A percentile compares a stretch with the other conserved stretches of the same genome.
These are phyloP conservation scores for Mastacembelus armatus DNA, from an alignment of 2,797 vertebrate species.

Conservation along the genomic window DNA sequence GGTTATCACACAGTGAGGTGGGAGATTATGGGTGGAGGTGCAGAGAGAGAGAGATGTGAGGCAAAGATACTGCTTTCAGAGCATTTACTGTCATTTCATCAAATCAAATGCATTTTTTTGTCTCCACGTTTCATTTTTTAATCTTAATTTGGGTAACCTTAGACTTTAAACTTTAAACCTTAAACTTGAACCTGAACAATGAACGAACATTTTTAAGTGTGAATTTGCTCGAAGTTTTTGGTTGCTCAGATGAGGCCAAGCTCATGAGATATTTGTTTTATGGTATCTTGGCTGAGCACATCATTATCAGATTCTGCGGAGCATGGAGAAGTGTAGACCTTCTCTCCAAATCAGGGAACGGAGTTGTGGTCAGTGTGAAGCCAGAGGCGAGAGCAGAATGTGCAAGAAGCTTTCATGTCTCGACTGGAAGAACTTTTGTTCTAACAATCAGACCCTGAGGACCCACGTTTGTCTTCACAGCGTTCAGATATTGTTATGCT, in stretches of 20 bases:
- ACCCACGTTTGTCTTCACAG: slow-evolving; percentile 75
- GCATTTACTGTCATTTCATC: slow-evolving; percentile 1
- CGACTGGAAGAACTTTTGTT: slow-evolving; percentile 74
- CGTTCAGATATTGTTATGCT: slow-evolving; percentile 76
- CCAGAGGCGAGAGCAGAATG: slow-evolving; percentile 68
- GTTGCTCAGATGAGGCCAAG: slow-evolving; percentile 2
- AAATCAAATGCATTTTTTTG: slow-evolving; percentile 5
- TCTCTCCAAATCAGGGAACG: slow-evolving; percentile 39
- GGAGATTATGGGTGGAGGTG: too few relatives aligned
- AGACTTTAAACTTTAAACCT: too few relatives aligned
- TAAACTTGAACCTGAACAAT: background rate
- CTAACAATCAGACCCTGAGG: slow-evolving; percentile 77
- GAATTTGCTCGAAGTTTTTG: slow-evolving; percentile 25
- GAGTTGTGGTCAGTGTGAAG: slow-evolving; percentile 65
- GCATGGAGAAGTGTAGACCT: slow-evolving; percentile 61
- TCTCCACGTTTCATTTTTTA: too few relatives aligned
- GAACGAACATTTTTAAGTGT: background rate
- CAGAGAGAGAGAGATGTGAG: too few relatives aligned
- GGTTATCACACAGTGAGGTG: too few relatives aligned
- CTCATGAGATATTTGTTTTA: slow-evolving; percentile 49
- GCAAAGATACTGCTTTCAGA: background rate
- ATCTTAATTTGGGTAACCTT: too few relatives aligned
- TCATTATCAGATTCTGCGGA: slow-evolving; percentile 72
- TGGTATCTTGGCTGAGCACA: slow-evolving; percentile 43
- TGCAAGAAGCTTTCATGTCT: slow-evolving; percentile 71